A percentile compares a stretch with the other conserved stretches of the same genome.
These are phyloP conservation scores for Andrena bucephala DNA, from an alignment of 2,888 invertebrate genomes.

Conservation along the genomic window DNA sequence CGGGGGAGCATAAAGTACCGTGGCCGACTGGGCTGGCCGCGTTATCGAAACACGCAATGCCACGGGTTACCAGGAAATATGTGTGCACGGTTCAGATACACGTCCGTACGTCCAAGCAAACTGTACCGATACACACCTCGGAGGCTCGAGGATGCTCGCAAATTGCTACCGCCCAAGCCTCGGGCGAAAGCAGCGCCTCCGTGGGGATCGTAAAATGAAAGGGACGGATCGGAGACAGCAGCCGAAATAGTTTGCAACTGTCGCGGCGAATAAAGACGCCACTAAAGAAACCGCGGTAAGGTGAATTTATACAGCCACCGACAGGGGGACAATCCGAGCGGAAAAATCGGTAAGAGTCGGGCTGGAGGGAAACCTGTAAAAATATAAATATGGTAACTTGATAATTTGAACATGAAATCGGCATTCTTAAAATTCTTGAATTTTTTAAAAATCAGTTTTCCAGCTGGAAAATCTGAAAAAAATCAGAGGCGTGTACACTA, in stretches of 20 bases:
- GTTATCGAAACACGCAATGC: constrained; percentile 84
- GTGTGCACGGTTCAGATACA: constrained; percentile 66
- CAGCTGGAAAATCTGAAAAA: too few species aligned
- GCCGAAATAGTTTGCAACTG: constrained; percentile 5
- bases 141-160: constrained; percentile 38
- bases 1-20: constrained; percentile 81
- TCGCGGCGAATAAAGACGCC: constrained; percentile 1
- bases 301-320: neutral
- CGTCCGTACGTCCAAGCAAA: constrained; percentile 35
- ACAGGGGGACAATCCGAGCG: too few species aligned
- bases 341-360: too few species aligned
- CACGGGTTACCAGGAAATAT: constrained; percentile 76
- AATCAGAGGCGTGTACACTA: too few species aligned
- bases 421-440: too few species aligned
- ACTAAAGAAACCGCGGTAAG: neutral
- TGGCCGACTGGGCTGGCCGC: constrained; percentile 71
- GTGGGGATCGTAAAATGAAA: neutral
- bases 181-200: neutral
- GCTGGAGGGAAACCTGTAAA: too few species aligned
- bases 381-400: too few species aligned
- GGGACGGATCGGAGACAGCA: neutral
- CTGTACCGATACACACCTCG: constrained; percentile 41
- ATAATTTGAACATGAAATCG: too few species aligned
- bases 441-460: too few species aligned
- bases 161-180: constrained; percentile 50